Evolutionary conservation across 2,113 vertebrate genomes (phyloP).

Genomic region (Todiramphus chloris): DNA sequence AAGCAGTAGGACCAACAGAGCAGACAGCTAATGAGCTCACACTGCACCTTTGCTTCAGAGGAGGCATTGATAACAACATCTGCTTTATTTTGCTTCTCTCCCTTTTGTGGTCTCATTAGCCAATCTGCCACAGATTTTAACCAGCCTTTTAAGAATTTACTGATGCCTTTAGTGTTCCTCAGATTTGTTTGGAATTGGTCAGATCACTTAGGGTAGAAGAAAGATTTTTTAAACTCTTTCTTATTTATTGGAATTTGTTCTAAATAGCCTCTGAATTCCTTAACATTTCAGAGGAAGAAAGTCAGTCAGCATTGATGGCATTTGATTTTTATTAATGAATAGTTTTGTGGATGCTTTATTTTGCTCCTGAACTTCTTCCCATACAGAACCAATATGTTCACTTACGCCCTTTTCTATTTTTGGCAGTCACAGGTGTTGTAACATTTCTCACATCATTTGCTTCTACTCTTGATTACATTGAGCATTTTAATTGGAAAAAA

Average conservation of each 20-base stretch:
- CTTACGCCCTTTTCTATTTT: not conserved
- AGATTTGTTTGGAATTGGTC: not conserved
- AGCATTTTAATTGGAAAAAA: conserved; percentile 32
- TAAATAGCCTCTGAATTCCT: not conserved
- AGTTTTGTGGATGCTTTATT: not conserved
- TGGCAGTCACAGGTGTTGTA: not conserved
- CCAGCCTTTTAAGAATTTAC: not conserved
- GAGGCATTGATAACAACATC: not conserved
- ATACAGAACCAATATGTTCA: not conserved
- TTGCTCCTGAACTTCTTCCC: not conserved
- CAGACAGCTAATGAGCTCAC: not conserved
- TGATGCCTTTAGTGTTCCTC: not conserved
- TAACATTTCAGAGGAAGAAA: not conserved
- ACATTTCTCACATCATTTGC: not conserved
- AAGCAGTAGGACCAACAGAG: not conserved
- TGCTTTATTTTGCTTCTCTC: not conserved
- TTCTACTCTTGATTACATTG: conserved; percentile 28
- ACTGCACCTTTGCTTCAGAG: not conserved
- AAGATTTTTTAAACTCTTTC: not conserved
- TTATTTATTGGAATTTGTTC: not conserved
- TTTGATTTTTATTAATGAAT: not conserved
- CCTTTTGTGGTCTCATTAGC: not conserved
- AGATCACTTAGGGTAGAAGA: not conserved
- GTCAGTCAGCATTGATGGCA: not conserved
- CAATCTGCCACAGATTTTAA: not conserved